Conservation (phyloP, 2,888 invertebrate species). For the Drosophila planitibia region DNA sequence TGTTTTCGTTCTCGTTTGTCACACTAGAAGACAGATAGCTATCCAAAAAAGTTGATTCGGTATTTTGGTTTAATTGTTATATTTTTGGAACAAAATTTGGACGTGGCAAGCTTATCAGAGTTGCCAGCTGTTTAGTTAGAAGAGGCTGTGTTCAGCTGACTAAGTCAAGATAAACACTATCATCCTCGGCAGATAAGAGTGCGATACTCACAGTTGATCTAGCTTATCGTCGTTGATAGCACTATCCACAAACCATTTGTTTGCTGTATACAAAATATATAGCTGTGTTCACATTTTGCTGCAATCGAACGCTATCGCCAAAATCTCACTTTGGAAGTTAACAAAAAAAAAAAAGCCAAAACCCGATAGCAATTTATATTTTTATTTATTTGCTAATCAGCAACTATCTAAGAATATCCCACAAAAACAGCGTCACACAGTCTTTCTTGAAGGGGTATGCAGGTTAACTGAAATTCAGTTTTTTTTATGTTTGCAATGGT, state of each 20-base stretch:
- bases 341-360: not conserved
- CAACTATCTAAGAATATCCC: not conserved
- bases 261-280: not conserved
- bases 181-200: not conserved
- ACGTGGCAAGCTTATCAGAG: conserved; percentile 22
- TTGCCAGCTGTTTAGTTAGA: conserved; percentile 24
- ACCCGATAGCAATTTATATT: not conserved
- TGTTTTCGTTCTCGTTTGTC: conserved; percentile 25
- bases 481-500: not conserved
- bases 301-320: not conserved
- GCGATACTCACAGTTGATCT: not conserved
- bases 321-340: not conserved
- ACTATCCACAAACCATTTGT: not conserved
- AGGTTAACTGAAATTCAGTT: not conserved
- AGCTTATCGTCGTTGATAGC: conserved; percentile 6
- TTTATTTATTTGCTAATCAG: not conserved
- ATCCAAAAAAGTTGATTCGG: conserved; percentile 7
- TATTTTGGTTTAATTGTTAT: conserved; percentile 17
- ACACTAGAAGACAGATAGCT: conserved; percentile 8
- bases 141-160: conserved; percentile 26
- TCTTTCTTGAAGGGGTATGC: not conserved
- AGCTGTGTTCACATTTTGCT: not conserved
- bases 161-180: not conserved
- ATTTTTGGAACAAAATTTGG: conserved; percentile 20
- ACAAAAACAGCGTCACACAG: not conserved